Base-by-base conservation (phyloP, 2,113 vertebrate species). In the Clarias magur region DNA sequence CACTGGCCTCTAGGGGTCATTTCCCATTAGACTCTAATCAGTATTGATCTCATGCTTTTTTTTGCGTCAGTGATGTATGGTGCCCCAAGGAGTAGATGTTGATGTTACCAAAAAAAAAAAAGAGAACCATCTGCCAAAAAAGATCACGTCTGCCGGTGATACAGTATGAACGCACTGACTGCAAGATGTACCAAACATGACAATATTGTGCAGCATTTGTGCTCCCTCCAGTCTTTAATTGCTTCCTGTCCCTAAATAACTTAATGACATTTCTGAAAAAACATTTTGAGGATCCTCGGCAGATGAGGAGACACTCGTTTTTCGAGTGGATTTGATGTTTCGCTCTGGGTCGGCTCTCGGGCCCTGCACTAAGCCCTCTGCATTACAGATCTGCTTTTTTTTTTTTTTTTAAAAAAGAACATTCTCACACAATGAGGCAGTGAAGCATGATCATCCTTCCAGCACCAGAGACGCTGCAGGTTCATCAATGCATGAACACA, bases 161-260 rank as follows among this genome's bases (percentile, higher is more conserved):
- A 34, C 30, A 34, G 30, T 34, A 57, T 25, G 23, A 84, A 75
- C 62, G 48, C 17, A 62, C 42, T 53, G 81, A 67, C 23, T 75
- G 27, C 30, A 42, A 38, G 17, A 60, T 23, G 19, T 25, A 53
- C 82, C 48, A 72, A 84, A 73, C 23, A 72, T 73, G 30, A 34
- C 12, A 8, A 21, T 30, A 81, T 42, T 42, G 57, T 42, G 57
- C 57, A 63, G 63, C 12, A 53, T 5, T 48, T 48, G 73, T 53
- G 63, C 79, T 81, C 30, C 53, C 79, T 38, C 30, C 11, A 62
- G 79, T 42, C 30, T 2, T 60, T 80, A 84, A 86, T 83, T 86
- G 84, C 73, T 89, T 83, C 85, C 82, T 42, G 38, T 87, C 81
- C 82, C 81, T 27, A 42, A 67, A 80, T 59, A 56, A 65, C 73